Conservation (phyloP, 2,797 vertebrate genomes). For the Eidolon dupreanum region DNA sequence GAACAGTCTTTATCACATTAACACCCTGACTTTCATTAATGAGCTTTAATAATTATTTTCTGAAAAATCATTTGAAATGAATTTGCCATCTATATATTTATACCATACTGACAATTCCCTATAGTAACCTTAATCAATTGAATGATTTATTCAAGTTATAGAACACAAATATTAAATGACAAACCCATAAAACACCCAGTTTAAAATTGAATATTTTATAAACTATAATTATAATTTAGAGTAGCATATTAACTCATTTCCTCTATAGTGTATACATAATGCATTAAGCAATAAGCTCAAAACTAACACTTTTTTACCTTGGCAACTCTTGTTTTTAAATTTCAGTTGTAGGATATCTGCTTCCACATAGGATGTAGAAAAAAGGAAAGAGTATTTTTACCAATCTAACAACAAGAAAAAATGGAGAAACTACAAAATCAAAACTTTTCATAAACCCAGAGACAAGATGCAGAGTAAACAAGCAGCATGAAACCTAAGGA, state of each 20-base stretch:
- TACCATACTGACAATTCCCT: background rate
- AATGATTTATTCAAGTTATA: background rate
- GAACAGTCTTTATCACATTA: background rate
- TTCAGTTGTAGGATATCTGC: background rate
- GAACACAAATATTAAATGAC: background rate
- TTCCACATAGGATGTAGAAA: background rate
- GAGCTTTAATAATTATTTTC: background rate
- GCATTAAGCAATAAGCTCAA: background rate
- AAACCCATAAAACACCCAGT: background rate
- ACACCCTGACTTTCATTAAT: background rate
- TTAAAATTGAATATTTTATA: background rate
- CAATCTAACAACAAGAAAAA: background rate
- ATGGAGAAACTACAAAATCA: background rate
- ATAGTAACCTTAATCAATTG: background rate
- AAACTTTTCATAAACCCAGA: background rate
- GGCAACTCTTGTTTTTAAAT: background rate
- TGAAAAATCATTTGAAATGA: background rate
- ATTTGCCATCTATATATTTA: background rate
- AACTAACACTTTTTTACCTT: background rate
- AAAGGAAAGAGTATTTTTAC: background rate
- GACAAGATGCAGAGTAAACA: background rate
- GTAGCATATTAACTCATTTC: background rate
- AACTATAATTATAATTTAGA: background rate
- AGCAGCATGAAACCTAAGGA: background rate
- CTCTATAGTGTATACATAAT: background rate